Percentiles rank a stretch among this genome's conserved stretches.
Conservation (phyloP, 2,888 invertebrate species). For the Seira ritae region DNA sequence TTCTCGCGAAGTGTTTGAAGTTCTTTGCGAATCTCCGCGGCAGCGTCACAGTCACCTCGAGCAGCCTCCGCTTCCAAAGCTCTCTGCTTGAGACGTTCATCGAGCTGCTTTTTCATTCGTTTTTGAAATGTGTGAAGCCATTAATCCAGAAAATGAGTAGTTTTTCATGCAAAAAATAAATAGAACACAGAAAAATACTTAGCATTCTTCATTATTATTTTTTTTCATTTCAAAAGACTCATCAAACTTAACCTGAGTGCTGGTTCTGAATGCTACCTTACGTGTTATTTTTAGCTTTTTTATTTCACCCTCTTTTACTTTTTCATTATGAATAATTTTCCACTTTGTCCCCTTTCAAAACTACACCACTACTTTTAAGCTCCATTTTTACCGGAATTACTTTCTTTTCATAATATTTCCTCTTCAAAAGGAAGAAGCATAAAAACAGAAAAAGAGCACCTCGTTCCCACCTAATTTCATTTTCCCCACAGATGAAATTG, state of each 20-base stretch:
- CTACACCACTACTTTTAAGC: conserved; percentile 8
- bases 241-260: not conserved
- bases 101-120: conserved; percentile 81
- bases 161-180: not conserved
- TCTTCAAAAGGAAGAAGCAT: not conserved
- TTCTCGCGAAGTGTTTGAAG: conserved; percentile 63
- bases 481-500: not conserved
- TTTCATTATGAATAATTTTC: conserved; percentile 2
- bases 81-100: conserved; percentile 86
- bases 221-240: not conserved
- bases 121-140: too few relatives aligned
- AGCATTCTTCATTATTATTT: conserved; percentile 6
- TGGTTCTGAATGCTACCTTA: too few relatives aligned
- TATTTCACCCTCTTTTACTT: not conserved
- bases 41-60: conserved; percentile 70
- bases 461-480: conserved; percentile 2
- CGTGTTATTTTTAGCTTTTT: not conserved
- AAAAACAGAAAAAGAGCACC: not conserved
- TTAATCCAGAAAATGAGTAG: not conserved
- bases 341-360: conserved; percentile 16
- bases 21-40: conserved; percentile 68
- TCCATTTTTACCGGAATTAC: not conserved
- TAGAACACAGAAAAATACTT: not conserved
- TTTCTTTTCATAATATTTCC: conserved; percentile 8
- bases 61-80: conserved; percentile 74